These are phyloP conservation scores for Punctoribates punctum DNA, from an alignment of 2,888 invertebrate genomes.

Conservation along the genomic window DNA sequence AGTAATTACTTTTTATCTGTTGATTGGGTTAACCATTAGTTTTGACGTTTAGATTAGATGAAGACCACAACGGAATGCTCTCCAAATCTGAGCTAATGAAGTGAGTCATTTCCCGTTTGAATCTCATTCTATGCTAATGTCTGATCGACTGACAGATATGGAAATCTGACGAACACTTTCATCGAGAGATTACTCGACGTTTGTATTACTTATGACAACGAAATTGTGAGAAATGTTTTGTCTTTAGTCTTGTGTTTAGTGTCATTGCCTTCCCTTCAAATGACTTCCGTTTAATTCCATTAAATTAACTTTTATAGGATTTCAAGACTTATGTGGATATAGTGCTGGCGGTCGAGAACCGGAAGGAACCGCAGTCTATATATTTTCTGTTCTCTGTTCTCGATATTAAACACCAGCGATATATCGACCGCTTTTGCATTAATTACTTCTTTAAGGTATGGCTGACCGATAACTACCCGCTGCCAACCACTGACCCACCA, in stretches of 20 bases:
- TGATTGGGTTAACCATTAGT: not conserved
- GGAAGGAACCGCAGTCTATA: constrained; percentile 82
- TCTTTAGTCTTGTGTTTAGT: not conserved
- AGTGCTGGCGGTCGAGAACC: constrained; percentile 85
- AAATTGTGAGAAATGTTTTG: constrained; percentile 50
- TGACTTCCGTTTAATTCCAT: constrained; percentile 2
- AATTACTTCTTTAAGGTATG: constrained; percentile 83
- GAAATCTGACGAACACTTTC: constrained; percentile 84
- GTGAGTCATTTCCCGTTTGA: constrained; percentile 53
- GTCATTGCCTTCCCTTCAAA: too few species aligned
- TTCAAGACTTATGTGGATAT: constrained; percentile 95
- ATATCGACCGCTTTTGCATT: constrained; percentile 80
- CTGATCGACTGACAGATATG: constrained; percentile 56
- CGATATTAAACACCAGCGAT: constrained; percentile 81
- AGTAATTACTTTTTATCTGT: not conserved
- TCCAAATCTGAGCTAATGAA: constrained; percentile 82
- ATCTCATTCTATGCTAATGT: not conserved
- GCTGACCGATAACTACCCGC: constrained; percentile 40
- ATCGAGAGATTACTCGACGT: constrained; percentile 90
- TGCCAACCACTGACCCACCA: not conserved
- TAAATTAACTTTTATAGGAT: constrained; percentile 62
- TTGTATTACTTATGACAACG: constrained; percentile 77
- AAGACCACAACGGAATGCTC: constrained; percentile 92
- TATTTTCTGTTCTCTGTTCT: constrained; percentile 86
- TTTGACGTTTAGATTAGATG: constrained; percentile 62